These are phyloP conservation scores for Melanocharis versteri DNA, from an alignment of 2,113 vertebrate genomes.

Conservation along the genomic window DNA sequence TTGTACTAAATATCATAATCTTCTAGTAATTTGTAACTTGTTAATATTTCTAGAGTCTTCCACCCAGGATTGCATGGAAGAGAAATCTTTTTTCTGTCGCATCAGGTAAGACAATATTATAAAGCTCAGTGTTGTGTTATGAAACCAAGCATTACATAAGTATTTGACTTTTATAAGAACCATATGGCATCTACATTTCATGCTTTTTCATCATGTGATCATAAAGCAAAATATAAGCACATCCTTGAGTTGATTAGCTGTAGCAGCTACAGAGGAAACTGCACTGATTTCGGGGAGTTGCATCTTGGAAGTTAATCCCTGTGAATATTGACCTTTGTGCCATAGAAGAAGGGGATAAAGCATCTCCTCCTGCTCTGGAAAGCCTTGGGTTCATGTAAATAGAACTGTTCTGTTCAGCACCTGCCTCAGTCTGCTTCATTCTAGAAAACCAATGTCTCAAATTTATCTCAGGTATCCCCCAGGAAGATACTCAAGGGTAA, in stretches of 20 bases:
- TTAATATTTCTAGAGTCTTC: constrained; percentile 79
- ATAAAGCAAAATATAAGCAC: not conserved
- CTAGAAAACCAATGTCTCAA: not conserved
- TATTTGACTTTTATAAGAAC: not conserved
- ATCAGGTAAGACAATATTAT: constrained; percentile 79
- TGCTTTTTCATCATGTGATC: not conserved
- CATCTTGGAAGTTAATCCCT: not conserved
- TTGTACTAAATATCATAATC: not conserved
- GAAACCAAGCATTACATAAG: not conserved
- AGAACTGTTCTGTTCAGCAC: not conserved
- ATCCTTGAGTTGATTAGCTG: not conserved
- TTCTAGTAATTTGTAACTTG: not conserved
- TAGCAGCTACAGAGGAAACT: not conserved
- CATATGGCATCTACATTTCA: not conserved
- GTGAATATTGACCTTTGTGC: not conserved
- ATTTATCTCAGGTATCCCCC: not conserved
- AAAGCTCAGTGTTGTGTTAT: not conserved
- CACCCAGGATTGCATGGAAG: constrained; percentile 84
- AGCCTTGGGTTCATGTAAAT: not conserved
- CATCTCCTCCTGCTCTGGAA: not conserved
- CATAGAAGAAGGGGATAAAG: not conserved
- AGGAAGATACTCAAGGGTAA: not conserved
- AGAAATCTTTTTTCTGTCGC: constrained; percentile 96
- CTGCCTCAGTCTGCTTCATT: not conserved
- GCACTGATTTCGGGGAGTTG: not conserved